A percentile compares a stretch with the other conserved stretches of the same genome.
phyloP scores from a whole-genome alignment of 2,797 vertebrate species.

The Halcyon badia region DNA sequence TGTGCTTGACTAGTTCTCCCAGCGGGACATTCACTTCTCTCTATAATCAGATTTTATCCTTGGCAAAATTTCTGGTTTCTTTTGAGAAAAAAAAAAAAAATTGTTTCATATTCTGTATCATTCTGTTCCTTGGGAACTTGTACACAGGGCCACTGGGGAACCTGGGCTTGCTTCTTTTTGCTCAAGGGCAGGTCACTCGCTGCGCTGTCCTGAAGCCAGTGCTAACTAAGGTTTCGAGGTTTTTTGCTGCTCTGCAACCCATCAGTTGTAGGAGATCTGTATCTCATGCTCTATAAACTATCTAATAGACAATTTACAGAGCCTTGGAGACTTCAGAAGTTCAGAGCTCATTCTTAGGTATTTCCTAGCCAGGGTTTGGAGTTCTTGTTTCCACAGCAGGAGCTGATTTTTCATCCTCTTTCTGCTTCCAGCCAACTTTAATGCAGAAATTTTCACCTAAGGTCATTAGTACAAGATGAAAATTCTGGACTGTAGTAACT shows the following conservation, averaged over 20 bases:
- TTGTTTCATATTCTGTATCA: background rate
- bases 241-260: conserved; percentile 5
- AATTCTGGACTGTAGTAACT: background rate
- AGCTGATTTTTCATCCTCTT: conserved; percentile 15
- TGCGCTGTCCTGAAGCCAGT: conserved; percentile 30
- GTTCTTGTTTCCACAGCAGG: conserved; percentile 20
- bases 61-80: conserved; percentile 30
- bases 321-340: conserved; percentile 50
- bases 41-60: conserved; percentile 49
- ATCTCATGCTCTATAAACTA: conserved; percentile 34
- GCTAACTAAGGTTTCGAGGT: background rate
- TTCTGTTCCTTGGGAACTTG: background rate
- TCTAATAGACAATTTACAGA: conserved; percentile 22
- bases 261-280: conserved; percentile 7
- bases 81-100: background rate
- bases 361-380: conserved; percentile 27
- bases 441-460: conserved; percentile 6
- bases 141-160: background rate
- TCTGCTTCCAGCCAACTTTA: conserved; percentile 1
- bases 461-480: background rate
- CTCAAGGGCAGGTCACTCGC: background rate
- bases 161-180: background rate
- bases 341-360: conserved; percentile 30
- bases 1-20: conserved; percentile 17
- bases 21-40: background rate